Evolutionary conservation across 2,113 vertebrate genomes (phyloP).

Genomic region (Laterallus jamaicensis): DNA sequence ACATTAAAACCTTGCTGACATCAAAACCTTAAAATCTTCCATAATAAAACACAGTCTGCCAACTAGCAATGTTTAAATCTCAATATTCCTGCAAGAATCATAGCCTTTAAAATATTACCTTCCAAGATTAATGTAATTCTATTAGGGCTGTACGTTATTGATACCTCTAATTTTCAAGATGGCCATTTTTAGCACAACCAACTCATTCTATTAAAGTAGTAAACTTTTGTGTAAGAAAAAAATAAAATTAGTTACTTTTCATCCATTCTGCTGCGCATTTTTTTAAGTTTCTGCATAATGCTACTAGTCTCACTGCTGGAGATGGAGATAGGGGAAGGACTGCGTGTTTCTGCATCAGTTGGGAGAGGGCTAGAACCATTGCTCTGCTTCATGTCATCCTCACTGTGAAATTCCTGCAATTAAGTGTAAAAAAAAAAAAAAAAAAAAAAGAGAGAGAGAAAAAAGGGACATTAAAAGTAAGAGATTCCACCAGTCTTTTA

Average conservation of each 20-base stretch:
- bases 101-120: not conserved
- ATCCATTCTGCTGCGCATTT: slow-evolving; percentile 96
- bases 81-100: not conserved
- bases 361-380: slow-evolving; percentile 72
- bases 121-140: not conserved
- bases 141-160: not conserved
- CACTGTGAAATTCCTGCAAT: slow-evolving; percentile 82
- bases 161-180: not conserved
- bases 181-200: not conserved
- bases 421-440: not conserved
- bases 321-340: slow-evolving; percentile 88
- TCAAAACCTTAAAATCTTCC: not conserved
- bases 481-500: not conserved
- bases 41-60: not conserved
- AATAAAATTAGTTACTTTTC: slow-evolving; percentile 87
- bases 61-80: not conserved
- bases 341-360: slow-evolving; percentile 83
- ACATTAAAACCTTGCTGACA: not conserved
- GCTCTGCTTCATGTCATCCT: slow-evolving; percentile 74
- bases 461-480: not conserved
- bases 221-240: not conserved
- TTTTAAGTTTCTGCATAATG: slow-evolving; percentile 99
- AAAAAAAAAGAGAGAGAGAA: not conserved
- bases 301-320: slow-evolving; percentile 98
- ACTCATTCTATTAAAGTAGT: not conserved